A percentile compares a stretch with the other conserved stretches of the same genome.
These are phyloP conservation scores for Lytechinus variegatus DNA, from an alignment of 35 echinoderm and acorn worm species.

Conservation along the genomic window DNA sequence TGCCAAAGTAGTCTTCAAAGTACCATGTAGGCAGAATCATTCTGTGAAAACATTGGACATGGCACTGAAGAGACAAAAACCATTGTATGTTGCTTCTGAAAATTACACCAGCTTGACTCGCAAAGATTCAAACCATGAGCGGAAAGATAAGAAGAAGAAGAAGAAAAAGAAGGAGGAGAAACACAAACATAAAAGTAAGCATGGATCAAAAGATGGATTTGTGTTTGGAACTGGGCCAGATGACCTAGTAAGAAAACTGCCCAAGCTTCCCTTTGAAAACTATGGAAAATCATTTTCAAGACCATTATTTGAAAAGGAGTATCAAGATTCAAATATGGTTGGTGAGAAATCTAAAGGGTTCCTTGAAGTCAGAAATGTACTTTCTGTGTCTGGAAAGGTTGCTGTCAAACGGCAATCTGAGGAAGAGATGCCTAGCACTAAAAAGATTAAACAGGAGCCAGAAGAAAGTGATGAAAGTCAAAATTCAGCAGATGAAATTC, in stretches of 20 bases:
- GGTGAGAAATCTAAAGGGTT: neutral
- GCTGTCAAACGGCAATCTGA: neutral
- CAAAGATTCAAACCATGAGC: neutral
- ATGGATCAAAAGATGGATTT: neutral
- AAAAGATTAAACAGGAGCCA: slow-evolving; percentile 37
- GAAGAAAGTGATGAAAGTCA: slow-evolving; percentile 22
- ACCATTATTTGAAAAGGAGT: neutral
- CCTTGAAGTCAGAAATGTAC: slow-evolving; percentile 2
- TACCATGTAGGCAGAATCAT: slow-evolving; percentile 59
- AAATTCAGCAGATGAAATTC: neutral
- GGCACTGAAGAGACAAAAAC: slow-evolving; percentile 57
- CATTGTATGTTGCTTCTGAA: neutral
- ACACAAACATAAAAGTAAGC: slow-evolving; percentile 17
- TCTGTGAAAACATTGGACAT: slow-evolving; percentile 62
- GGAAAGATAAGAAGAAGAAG: neutral
- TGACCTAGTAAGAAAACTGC: neutral
- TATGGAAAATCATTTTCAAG: slow-evolving; percentile 1
- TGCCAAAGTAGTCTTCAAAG: slow-evolving; percentile 61
- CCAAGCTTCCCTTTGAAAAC: slow-evolving; percentile 18
- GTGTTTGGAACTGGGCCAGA: slow-evolving; percentile 34
- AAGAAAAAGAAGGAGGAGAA: neutral
- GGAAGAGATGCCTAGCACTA: neutral
- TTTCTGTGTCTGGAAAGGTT: neutral
- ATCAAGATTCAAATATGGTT: neutral
- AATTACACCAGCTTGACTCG: neutral